phyloP scores from a whole-genome alignment of 2,888 invertebrate species.

The Gymnosoma rotundatum region DNA sequence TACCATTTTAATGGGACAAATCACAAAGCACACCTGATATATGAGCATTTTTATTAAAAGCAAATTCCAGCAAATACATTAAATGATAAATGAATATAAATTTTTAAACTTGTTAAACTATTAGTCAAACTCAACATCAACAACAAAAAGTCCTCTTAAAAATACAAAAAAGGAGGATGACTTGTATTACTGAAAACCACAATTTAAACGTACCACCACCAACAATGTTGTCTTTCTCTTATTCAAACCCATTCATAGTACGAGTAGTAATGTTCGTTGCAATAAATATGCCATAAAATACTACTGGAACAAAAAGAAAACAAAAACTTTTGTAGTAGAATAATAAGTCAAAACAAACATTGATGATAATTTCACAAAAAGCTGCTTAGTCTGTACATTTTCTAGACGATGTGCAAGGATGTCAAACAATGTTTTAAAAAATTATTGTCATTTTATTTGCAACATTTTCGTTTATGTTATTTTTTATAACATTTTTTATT shows the following conservation, averaged over 20 bases:
- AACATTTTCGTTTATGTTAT: constrained; percentile 72
- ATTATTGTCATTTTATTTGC: constrained; percentile 79
- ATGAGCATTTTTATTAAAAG: background rate
- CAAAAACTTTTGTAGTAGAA: background rate
- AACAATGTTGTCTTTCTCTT: constrained; percentile 17
- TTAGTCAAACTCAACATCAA: constrained; percentile 56
- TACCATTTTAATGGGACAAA: background rate
- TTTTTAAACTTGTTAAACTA: constrained; percentile 61
- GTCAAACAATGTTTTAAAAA: constrained; percentile 80
- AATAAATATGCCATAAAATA: constrained; percentile 12
- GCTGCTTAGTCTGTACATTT: constrained; percentile 45
- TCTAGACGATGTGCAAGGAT: constrained; percentile 70
- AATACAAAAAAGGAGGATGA: background rate
- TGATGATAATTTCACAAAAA: constrained; percentile 62
- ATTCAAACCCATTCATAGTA: constrained; percentile 5
- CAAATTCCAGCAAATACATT: constrained; percentile 16
- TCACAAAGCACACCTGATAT: constrained; percentile 53
- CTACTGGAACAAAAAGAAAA: constrained; percentile 1
- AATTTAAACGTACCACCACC: constrained; percentile 45
- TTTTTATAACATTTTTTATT: background rate
- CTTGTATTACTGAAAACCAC: constrained; percentile 40
- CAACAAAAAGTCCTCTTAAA: constrained; percentile 3
- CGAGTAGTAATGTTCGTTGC: background rate
- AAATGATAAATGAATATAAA: constrained; percentile 51
- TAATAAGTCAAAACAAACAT: constrained; percentile 43